Conservation (phyloP, 2,113 vertebrate species). For the Anguilla rostrata region DNA sequence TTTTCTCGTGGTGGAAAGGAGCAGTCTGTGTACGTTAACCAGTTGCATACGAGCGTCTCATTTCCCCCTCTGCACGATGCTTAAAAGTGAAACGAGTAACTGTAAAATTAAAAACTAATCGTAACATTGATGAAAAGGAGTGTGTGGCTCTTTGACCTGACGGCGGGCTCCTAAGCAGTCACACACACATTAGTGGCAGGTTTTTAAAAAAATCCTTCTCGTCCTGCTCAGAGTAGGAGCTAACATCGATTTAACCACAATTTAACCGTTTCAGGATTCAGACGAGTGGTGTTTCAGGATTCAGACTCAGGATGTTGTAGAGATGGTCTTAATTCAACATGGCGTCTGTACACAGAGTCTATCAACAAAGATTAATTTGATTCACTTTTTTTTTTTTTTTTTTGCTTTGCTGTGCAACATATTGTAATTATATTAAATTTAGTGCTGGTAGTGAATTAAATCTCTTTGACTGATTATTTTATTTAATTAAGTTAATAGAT, state of each 20-base stretch:
- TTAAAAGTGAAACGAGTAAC: too few relatives aligned
- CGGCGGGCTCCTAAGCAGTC: not conserved
- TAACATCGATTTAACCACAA: not conserved
- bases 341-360: not conserved
- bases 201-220: too few relatives aligned
- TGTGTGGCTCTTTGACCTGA: not conserved
- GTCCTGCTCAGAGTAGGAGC: too few relatives aligned
- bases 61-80: not conserved
- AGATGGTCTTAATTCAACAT: not conserved
- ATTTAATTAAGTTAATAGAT: conserved; percentile 51
- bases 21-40: too few relatives aligned
- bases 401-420: conserved; percentile 24
- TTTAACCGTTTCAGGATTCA: not conserved
- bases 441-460: conserved; percentile 39
- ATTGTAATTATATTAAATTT: conserved; percentile 44
- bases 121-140: not conserved
- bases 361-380: not conserved
- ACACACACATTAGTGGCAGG: not conserved
- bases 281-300: too few relatives aligned
- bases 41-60: too few relatives aligned
- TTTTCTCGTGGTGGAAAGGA: too few relatives aligned
- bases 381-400: not conserved
- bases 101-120: too few relatives aligned
- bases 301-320: not conserved
- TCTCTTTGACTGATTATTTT: conserved; percentile 46